Percentiles rank a stretch among this genome's conserved stretches.
Conservation (phyloP, 2,113 vertebrate species). For the Tretioscincus oriximinensis region DNA sequence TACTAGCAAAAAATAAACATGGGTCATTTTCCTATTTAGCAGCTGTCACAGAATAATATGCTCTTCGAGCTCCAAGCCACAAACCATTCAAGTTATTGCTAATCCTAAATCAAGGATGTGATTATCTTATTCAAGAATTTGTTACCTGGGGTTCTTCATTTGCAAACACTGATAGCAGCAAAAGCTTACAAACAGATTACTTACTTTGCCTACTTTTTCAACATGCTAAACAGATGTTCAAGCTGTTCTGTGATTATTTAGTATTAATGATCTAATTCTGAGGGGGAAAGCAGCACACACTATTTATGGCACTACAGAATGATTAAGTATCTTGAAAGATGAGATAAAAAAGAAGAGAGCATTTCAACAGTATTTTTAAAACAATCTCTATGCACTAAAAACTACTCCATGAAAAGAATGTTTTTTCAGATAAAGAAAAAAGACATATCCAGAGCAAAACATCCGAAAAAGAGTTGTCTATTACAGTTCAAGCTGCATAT, state of each 20-base stretch:
- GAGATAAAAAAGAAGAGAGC: neutral
- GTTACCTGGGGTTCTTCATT: conserved; percentile 13
- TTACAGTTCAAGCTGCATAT: no score
- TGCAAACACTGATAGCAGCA: conserved; percentile 12
- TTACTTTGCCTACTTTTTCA: conserved; percentile 15
- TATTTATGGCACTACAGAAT: conserved; percentile 39
- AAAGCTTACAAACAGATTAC: neutral
- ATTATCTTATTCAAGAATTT: conserved; percentile 41
- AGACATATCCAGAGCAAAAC: neutral
- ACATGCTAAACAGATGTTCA: conserved; percentile 51
- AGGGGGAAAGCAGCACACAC: neutral
- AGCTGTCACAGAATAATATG: conserved; percentile 28
- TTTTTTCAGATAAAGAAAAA: no score
- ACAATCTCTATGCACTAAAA: fast-evolving
- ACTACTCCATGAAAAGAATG: neutral
- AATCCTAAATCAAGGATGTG: conserved; percentile 34
- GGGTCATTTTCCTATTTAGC: conserved; percentile 39
- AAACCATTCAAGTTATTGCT: conserved; percentile 45
- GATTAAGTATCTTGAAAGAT: neutral
- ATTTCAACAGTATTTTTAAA: neutral
- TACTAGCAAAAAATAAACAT: no score
- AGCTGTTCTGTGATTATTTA: conserved; percentile 45
- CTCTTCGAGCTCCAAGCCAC: conserved; percentile 31
- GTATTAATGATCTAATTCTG: conserved; percentile 51
- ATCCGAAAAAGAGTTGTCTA: neutral